phyloP scores from a whole-genome alignment of 2,888 invertebrate species.

The Leucoma salicis region DNA sequence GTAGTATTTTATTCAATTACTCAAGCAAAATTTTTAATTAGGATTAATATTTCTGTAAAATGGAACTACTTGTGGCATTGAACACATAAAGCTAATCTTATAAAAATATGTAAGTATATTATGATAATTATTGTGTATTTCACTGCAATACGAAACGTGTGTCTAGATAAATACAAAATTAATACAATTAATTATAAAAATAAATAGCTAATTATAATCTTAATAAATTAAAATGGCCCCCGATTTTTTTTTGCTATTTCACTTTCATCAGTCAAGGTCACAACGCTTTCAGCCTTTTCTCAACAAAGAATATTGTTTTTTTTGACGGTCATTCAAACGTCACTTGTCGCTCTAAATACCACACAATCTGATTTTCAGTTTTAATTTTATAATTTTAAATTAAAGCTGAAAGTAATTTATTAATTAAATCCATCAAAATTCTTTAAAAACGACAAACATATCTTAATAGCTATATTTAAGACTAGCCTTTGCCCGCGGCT shows the following conservation, averaged over 20 bases:
- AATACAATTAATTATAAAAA: background rate
- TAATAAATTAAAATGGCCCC: background rate
- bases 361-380: constrained; percentile 7
- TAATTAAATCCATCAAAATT: too few species aligned
- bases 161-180: background rate
- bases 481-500: too few species aligned
- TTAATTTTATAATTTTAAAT: background rate
- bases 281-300: constrained; percentile 11
- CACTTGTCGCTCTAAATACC: constrained; percentile 12
- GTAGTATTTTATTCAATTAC: too few species aligned
- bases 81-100: background rate
- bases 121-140: too few species aligned
- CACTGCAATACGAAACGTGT: background rate
- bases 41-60: too few species aligned
- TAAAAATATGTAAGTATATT: background rate
- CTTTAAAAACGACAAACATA: too few species aligned
- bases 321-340: constrained; percentile 9
- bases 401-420: too few species aligned
- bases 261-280: constrained; percentile 14
- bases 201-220: background rate
- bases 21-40: too few species aligned
- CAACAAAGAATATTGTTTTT: constrained; percentile 9
- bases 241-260: constrained; percentile 3
- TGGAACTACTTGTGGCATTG: background rate
- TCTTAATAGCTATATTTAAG: too few species aligned